A percentile compares a stretch with the other conserved stretches of the same genome.
Conservation (phyloP, 2,797 vertebrate species). For the Zalophus californianus region DNA sequence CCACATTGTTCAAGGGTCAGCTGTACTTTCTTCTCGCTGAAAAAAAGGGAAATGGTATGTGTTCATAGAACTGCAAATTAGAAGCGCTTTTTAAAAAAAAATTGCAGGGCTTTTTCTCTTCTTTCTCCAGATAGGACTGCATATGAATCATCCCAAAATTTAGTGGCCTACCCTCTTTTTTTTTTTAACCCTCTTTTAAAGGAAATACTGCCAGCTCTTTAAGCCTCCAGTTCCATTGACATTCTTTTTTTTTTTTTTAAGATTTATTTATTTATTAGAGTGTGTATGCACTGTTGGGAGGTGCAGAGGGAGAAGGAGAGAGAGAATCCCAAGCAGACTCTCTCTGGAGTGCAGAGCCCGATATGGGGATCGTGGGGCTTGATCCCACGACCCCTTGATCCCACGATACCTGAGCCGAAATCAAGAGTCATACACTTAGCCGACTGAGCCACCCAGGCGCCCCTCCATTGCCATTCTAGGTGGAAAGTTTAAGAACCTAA, state of each 20-base stretch:
- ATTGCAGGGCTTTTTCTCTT: background rate
- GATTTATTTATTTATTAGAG: background rate
- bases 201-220: background rate
- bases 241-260: background rate
- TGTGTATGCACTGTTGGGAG: background rate
- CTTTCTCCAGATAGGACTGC: background rate
- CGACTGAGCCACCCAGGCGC: background rate
- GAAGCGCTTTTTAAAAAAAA: background rate
- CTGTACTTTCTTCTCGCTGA: background rate
- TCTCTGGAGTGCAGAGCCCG: background rate
- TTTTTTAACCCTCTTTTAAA: background rate
- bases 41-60: background rate
- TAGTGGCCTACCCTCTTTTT: background rate
- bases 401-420: background rate
- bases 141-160: background rate
- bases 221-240: background rate
- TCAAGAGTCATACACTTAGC: background rate
- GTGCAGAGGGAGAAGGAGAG: background rate
- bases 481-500: background rate
- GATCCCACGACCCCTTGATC: background rate
- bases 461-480: background rate
- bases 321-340: background rate
- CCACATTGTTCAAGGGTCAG: background rate
- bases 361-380: rapidly evolving
- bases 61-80: background rate